Evolutionary conservation across 1,140 invertebrate species (phyloP).

Genomic region (Aphis craccivora): DNA sequence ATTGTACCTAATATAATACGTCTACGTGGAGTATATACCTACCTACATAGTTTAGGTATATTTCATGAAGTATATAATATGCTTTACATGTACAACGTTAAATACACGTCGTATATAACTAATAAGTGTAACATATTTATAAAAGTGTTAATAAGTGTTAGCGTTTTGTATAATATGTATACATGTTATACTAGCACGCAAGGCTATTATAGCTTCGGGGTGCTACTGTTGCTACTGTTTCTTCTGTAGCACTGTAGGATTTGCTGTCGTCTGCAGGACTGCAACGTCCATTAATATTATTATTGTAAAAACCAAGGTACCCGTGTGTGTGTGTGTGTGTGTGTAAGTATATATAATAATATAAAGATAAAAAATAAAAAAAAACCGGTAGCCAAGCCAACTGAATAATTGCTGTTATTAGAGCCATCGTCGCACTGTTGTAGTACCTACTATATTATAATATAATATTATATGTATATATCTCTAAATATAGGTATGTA

Average conservation of each 20-base stretch:
- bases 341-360: neutral
- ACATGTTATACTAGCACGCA: conserved; percentile 6
- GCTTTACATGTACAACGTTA: neutral
- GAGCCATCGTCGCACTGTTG: neutral
- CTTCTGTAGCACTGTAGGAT: too few relatives aligned
- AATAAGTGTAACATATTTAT: neutral
- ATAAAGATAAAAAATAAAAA: neutral
- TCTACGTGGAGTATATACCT: too few relatives aligned
- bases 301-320: neutral
- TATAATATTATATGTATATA: neutral
- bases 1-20: neutral
- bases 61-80: neutral
- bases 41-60: neutral
- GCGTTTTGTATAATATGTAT: neutral
- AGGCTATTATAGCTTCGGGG: neutral
- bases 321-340: too few relatives aligned
- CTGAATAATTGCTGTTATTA: conserved; percentile 33
- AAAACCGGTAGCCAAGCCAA: conserved; percentile 41
- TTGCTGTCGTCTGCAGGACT: neutral
- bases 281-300: neutral
- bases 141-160: conserved; percentile 10
- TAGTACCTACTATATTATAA: neutral
- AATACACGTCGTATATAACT: neutral
- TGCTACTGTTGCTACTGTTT: neutral
- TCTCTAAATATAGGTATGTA: neutral